These are phyloP conservation scores for Triops cancriformis DNA, from an alignment of 1,140 invertebrate species.

Conservation along the genomic window DNA sequence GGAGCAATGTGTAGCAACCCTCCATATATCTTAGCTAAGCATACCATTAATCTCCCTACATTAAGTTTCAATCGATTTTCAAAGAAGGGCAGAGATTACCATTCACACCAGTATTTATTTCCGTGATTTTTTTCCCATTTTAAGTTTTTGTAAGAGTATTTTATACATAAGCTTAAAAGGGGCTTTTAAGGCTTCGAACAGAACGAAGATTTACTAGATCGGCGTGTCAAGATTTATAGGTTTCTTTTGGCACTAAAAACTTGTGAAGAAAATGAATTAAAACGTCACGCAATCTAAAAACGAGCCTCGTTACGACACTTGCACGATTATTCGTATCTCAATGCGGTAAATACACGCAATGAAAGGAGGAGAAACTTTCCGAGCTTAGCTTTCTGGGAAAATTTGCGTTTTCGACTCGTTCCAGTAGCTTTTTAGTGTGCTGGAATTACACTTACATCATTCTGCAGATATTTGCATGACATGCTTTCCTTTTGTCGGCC, in stretches of 20 bases:
- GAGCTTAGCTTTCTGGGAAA: too few relatives aligned
- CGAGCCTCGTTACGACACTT: too few relatives aligned
- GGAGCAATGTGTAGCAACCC: not conserved
- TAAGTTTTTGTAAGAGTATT: not conserved
- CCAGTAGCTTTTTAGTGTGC: too few relatives aligned
- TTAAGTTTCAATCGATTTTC: not conserved
- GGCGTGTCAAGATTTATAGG: not conserved
- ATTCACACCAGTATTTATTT: not conserved
- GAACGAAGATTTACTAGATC: not conserved
- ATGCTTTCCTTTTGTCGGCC: too few relatives aligned
- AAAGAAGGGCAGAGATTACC: not conserved
- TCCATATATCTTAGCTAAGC: not conserved
- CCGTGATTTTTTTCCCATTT: not conserved
- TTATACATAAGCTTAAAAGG: not conserved
- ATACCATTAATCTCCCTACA: slow-evolving; percentile 6
- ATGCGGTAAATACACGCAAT: too few relatives aligned
- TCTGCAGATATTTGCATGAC: too few relatives aligned
- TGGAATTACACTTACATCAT: too few relatives aligned
- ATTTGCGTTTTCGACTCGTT: too few relatives aligned
- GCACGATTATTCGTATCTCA: too few relatives aligned
- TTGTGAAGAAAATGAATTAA: not conserved
- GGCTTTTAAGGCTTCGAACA: not conserved
- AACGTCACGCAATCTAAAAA: not conserved
- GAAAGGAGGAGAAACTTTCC: too few relatives aligned
- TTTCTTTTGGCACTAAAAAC: not conserved